Percentiles rank a stretch among this genome's conserved stretches.
These are phyloP conservation scores for Apantesis nais DNA, from an alignment of 2,888 invertebrate genomes.

Conservation along the genomic window DNA sequence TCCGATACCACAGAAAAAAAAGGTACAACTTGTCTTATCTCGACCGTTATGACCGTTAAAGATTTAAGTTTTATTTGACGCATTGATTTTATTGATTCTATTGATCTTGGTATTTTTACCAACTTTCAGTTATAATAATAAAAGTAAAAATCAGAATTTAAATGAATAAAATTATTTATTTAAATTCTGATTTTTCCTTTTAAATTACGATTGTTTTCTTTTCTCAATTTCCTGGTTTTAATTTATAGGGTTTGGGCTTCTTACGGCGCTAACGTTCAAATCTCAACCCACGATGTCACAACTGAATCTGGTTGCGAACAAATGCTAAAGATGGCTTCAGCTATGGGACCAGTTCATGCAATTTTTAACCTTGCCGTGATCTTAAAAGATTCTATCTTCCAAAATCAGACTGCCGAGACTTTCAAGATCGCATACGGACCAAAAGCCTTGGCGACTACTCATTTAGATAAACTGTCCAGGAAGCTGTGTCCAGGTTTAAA, in stretches of 20 bases:
- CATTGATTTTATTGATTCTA: no score
- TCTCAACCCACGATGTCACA: constrained; percentile 90
- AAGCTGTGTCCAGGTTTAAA: constrained; percentile 71
- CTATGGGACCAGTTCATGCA: constrained; percentile 91
- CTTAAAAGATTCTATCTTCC: constrained; percentile 90
- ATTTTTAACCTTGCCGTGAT: constrained; percentile 96
- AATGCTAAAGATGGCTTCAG: constrained; percentile 88
- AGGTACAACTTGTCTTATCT: no score
- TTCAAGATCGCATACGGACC: constrained; percentile 90
- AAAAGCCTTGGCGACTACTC: constrained; percentile 92
- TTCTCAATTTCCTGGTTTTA: no score
- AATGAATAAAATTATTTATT: no score
- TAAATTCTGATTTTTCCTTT: no score
- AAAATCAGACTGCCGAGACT: constrained; percentile 90
- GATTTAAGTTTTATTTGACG: no score
- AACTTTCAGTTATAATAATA: no score
- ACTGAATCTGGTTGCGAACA: constrained; percentile 88
- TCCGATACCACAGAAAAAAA: no score
- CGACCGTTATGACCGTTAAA: no score
- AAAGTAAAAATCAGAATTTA: no score
- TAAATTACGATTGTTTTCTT: no score
- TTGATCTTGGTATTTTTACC: no score
- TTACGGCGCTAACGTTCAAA: constrained; percentile 88
- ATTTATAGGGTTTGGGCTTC: constrained; percentile 89
- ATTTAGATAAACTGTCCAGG: constrained; percentile 88